phyloP scores from a whole-genome alignment of 1,140 invertebrate genomes.

The Bombus superbus region DNA sequence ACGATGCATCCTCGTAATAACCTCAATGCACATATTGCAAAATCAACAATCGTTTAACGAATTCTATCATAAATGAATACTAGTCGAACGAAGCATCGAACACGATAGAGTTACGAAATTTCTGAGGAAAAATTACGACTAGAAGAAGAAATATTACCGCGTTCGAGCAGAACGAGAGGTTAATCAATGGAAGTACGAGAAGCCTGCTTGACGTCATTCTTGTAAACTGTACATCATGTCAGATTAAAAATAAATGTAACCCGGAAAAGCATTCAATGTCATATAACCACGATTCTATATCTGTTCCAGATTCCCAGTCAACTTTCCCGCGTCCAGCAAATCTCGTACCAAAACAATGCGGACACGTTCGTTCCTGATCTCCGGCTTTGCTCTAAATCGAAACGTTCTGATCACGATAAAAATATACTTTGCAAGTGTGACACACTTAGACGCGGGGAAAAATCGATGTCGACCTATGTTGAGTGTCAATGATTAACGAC shows the following conservation, averaged over 20 bases:
- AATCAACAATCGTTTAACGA: neutral
- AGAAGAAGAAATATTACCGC: conserved; percentile 13
- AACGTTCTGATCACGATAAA: neutral
- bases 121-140: neutral
- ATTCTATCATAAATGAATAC: neutral
- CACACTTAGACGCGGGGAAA: conserved; percentile 8
- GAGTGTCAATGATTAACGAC: conserved; percentile 55
- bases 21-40: neutral
- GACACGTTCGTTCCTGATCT: no score
- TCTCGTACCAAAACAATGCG: neutral
- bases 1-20: no score
- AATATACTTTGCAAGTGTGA: conserved; percentile 19
- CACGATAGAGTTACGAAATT: neutral
- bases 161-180: conserved; percentile 13
- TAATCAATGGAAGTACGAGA: conserved; percentile 46
- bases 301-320: conserved; percentile 27
- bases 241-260: conserved; percentile 65
- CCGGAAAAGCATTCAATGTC: conserved; percentile 55
- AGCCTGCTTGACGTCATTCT: conserved; percentile 64
- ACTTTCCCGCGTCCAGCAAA: no score
- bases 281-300: conserved; percentile 55
- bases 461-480: conserved; percentile 46
- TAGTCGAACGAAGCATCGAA: neutral
- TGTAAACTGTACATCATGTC: conserved; percentile 22
- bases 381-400: conserved; percentile 23